Conservation (phyloP, 1,140 invertebrate species). For the Drosophila kanapiae region DNA sequence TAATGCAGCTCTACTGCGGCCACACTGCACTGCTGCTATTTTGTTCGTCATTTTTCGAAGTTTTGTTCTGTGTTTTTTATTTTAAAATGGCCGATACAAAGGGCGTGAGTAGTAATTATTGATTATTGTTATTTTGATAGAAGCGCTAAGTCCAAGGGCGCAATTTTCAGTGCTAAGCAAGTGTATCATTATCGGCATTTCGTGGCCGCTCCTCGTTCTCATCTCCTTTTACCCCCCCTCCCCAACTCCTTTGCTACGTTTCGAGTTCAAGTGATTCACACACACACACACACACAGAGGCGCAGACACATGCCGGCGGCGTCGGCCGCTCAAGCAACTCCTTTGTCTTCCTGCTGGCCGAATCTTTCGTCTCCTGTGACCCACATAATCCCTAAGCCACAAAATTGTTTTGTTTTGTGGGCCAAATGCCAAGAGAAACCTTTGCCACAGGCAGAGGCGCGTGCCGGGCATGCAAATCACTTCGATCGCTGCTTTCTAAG, state of each 20-base stretch:
- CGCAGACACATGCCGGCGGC: constrained; percentile 42
- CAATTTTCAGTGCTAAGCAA: neutral
- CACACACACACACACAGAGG: neutral
- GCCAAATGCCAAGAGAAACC: constrained; percentile 17
- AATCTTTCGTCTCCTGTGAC: constrained; percentile 17
- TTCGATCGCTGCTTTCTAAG: constrained; percentile 15
- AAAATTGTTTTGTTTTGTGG: constrained; percentile 6
- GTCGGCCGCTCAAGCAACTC: constrained; percentile 26
- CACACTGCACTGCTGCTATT: constrained; percentile 51
- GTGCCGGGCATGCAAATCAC: constrained; percentile 25
- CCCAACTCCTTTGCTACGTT: neutral
- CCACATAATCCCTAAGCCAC: constrained; percentile 18
- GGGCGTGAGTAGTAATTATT: constrained; percentile 71
- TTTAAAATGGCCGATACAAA: constrained; percentile 84
- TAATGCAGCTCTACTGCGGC: neutral
- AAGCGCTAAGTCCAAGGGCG: neutral
- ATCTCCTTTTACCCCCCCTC: neutral
- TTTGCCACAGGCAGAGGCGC: constrained; percentile 8
- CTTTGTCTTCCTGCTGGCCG: neutral
- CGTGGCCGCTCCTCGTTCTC: constrained; percentile 14
- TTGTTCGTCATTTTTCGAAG: constrained; percentile 69
- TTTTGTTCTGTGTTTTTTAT: constrained; percentile 69
- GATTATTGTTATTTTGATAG: constrained; percentile 1
- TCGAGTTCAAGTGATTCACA: constrained; percentile 47
- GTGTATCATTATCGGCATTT: neutral